Evolutionary conservation across 2,888 invertebrate species (phyloP), one percentile per base, ranked within the genome.

Genomic region (Rhodophaea formosa): DNA sequence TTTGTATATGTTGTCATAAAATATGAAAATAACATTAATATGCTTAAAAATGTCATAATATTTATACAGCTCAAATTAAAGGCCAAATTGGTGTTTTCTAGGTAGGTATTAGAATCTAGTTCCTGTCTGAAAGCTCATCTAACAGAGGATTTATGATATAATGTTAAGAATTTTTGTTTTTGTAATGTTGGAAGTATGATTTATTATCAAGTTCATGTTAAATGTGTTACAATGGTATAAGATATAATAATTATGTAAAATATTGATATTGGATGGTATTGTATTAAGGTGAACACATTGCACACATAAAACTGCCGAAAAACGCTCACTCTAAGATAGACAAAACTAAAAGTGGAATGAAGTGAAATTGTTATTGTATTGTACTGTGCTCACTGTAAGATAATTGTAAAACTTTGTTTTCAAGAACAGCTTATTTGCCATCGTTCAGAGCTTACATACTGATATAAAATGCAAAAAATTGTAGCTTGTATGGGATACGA

Each of bases 61-160:
- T 61, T 69, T 62, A 68, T 63, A 68, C 68, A 76, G 90, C 90
- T 90, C 89, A 90, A 89, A 70, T 74, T 67, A 73, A 76, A 82
- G 86, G 90, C 90, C 89, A 89, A 90, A 90, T 88, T 70, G 70
- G 75, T 87, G 83, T 86, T 81, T 70, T 77, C 64, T 68, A 72
- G 67, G 61, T 68, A 72, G 67, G 61, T 71, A 59, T 66, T 73
- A 75, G 62, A 59, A 53, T 67, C 57, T 62, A 43, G 53, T 63
- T 62, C 58, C 53, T 59, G 29, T 55, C 15, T 54, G 30, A 58
- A 54, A 52, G 61, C 59, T 59, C 52, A 59, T 55, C 54, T 56
- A 45, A 49, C 12, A 49, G 3, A 39, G 39, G 39, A 30, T 30
- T 49, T 46, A 23, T 23, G 17, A 46, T 49, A 49, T 30, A 46